phyloP scores from a whole-genome alignment of 1,140 invertebrate species.

The Drosophila dunni region DNA sequence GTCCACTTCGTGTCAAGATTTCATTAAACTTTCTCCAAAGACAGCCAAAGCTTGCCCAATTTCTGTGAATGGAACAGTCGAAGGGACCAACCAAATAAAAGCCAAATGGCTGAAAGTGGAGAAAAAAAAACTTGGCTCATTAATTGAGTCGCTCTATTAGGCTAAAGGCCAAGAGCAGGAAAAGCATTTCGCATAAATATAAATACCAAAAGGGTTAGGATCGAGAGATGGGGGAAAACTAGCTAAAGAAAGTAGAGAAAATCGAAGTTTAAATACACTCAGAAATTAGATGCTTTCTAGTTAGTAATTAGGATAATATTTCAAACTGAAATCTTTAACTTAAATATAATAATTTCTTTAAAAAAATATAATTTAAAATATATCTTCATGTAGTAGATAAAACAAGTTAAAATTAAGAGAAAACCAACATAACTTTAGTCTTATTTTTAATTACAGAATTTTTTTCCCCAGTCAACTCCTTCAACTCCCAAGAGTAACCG shows the following conservation, averaged over 20 bases:
- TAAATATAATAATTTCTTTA: too few species aligned
- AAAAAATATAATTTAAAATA: neutral
- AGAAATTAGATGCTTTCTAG: neutral
- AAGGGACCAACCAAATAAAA: conserved; percentile 17
- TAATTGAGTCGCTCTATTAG: conserved; percentile 79
- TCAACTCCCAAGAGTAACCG: conserved; percentile 12
- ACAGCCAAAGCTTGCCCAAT: conserved; percentile 67
- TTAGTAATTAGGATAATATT: too few species aligned
- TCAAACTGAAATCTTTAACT: too few species aligned
- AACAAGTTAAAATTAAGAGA: neutral
- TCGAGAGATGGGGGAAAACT: neutral
- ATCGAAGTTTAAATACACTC: conserved; percentile 5
- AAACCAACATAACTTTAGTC: too few species aligned
- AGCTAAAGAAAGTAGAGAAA: neutral
- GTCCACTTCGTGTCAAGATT: conserved; percentile 72
- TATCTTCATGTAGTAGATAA: too few species aligned
- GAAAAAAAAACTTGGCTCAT: conserved; percentile 69
- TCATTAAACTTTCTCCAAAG: conserved; percentile 66
- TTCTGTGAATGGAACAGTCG: conserved; percentile 33
- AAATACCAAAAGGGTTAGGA: conserved; percentile 42
- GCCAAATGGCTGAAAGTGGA: conserved; percentile 30
- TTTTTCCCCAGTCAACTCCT: conserved; percentile 2
- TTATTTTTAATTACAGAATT: too few species aligned
- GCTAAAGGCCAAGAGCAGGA: conserved; percentile 39
- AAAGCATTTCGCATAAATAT: conserved; percentile 71